phyloP scores from a whole-genome alignment of 2,113 vertebrate genomes.

The Mormoops blainvillei region DNA sequence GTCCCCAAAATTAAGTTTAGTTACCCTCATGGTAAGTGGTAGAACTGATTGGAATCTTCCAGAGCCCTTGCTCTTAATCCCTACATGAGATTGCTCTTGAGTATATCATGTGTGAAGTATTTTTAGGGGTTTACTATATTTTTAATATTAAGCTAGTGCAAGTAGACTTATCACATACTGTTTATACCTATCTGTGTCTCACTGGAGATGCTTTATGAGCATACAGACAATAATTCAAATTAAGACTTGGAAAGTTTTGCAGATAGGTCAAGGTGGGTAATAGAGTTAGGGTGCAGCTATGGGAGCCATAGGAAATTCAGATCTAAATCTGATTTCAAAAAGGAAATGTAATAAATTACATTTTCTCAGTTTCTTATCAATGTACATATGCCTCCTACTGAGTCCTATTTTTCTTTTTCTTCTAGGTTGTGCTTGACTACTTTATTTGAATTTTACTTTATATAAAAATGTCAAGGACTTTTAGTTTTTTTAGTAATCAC shows the following conservation, averaged over 20 bases:
- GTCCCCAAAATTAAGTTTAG: neutral
- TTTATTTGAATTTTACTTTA: constrained; percentile 39
- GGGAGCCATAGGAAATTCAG: neutral
- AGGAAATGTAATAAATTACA: neutral
- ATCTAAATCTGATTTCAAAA: neutral
- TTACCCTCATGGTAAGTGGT: neutral
- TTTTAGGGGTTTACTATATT: neutral
- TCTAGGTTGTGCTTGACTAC: neutral
- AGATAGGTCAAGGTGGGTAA: neutral
- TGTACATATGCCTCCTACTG: neutral
- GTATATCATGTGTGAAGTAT: neutral
- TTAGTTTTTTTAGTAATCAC: neutral
- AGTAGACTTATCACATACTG: neutral
- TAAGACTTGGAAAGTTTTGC: neutral
- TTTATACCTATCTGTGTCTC: neutral
- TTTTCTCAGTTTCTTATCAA: neutral
- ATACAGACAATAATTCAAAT: neutral
- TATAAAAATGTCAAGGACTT: constrained; percentile 17
- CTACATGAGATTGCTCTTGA: neutral
- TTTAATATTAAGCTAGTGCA: neutral
- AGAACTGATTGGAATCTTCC: neutral
- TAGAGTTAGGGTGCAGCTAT: neutral
- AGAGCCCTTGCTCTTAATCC: neutral
- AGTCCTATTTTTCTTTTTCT: neutral
- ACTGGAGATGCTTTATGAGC: neutral